phyloP scores from a whole-genome alignment of 2,113 vertebrate genomes.

The Bubalus kerabau region DNA sequence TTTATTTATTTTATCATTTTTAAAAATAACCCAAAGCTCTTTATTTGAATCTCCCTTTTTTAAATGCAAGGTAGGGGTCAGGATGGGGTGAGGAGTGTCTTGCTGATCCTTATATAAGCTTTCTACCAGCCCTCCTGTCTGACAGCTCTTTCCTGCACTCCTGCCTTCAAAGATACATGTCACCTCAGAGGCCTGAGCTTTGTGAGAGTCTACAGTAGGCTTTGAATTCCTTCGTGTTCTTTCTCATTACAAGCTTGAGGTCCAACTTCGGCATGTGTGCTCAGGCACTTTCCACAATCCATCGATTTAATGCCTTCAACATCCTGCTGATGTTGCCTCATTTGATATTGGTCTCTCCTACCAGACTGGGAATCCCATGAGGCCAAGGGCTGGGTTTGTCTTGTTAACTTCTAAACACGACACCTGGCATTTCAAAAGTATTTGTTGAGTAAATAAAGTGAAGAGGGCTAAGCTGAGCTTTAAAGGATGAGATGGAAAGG shows the following conservation, averaged over 20 bases:
- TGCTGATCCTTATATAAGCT: background rate
- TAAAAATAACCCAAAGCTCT: background rate
- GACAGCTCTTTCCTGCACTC: background rate
- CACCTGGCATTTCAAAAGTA: background rate
- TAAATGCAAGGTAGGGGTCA: background rate
- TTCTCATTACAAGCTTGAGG: background rate
- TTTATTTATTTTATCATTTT: background rate
- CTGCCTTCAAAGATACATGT: background rate
- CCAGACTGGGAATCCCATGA: background rate
- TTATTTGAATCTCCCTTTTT: background rate
- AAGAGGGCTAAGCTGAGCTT: background rate
- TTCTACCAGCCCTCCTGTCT: background rate
- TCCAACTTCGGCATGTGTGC: background rate
- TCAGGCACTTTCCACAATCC: background rate
- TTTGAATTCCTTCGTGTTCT: background rate
- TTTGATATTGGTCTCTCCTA: background rate
- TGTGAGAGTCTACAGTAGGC: background rate
- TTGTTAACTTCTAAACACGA: background rate
- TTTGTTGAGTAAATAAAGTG: background rate
- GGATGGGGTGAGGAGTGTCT: background rate
- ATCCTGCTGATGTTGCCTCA: background rate
- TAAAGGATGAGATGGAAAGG: background rate
- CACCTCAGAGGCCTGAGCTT: background rate
- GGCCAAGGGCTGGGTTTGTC: background rate
- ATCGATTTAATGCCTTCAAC: background rate